Conservation (phyloP, 2,797 vertebrate genomes). For the Falco cherrug region DNA sequence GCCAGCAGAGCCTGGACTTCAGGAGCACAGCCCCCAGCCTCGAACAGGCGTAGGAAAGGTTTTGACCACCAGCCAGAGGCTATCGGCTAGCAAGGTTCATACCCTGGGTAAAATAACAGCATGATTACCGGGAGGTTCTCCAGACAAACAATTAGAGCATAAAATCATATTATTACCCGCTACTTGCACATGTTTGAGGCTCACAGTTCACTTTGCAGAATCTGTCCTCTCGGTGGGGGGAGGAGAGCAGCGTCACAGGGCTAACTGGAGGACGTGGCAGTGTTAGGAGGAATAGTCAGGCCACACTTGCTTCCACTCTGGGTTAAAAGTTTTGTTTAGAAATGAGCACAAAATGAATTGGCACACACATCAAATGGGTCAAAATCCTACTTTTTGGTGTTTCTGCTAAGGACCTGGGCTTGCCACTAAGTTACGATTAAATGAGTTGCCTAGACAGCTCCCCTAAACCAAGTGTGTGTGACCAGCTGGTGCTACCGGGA, state of each 20-base stretch:
- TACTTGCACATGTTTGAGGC: rapidly evolving
- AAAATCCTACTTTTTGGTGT: neutral
- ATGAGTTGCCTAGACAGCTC: neutral
- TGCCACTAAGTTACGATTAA: neutral
- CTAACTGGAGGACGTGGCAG: rapidly evolving
- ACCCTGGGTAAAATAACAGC: neutral
- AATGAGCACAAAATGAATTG: neutral
- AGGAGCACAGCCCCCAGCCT: neutral
- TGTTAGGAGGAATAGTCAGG: neutral
- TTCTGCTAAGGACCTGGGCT: neutral
- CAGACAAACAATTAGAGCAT: neutral
- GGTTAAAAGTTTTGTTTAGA: neutral
- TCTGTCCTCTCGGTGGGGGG: too few relatives aligned
- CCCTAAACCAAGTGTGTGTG: neutral
- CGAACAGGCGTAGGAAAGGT: neutral
- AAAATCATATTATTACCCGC: neutral
- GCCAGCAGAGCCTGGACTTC: neutral
- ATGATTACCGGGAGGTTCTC: neutral
- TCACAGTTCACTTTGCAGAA: neutral
- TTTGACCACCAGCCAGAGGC: neutral
- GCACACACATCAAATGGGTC: neutral
- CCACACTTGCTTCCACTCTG: neutral
- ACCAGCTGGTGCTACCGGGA: neutral
- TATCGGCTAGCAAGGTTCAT: neutral
- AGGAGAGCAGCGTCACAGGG: neutral